Conservation (phyloP, 92 coral and sea anemone genomes). For the Plumapathes pennacea region DNA sequence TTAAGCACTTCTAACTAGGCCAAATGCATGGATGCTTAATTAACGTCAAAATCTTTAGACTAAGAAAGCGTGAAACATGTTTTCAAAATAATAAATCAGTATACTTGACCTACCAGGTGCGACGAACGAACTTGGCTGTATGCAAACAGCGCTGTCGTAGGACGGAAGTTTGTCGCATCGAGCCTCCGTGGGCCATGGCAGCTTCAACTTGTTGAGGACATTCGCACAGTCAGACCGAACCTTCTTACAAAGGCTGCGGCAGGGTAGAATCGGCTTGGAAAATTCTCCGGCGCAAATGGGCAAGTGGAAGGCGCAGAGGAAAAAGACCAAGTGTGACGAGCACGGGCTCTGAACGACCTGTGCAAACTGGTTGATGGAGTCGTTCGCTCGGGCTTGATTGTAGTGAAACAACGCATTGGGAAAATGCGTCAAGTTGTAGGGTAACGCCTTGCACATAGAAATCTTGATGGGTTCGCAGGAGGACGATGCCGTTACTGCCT, state of each 20-base stretch:
- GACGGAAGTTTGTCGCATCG: constrained; percentile 65
- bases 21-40: no score
- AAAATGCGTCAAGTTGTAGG: constrained; percentile 78
- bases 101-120: constrained; percentile 28
- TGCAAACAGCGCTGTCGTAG: constrained; percentile 66
- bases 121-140: constrained; percentile 60
- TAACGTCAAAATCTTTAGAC: no score
- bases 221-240: constrained; percentile 69
- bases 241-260: constrained; percentile 66
- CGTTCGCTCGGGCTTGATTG: constrained; percentile 40
- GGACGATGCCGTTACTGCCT: constrained; percentile 6
- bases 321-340: constrained; percentile 64
- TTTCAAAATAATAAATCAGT: neutral
- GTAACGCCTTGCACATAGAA: constrained; percentile 61
- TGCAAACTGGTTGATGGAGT: constrained; percentile 17
- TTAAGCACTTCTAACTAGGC: no score
- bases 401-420: constrained; percentile 64
- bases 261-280: constrained; percentile 69
- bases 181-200: constrained; percentile 56
- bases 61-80: no score
- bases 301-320: constrained; percentile 68
- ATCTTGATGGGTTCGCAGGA: constrained; percentile 62
- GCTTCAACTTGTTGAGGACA: constrained; percentile 26
- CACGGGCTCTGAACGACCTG: constrained; percentile 61
- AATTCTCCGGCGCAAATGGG: constrained; percentile 69